phyloP scores from a whole-genome alignment of 2,113 vertebrate species.

The Gavia stellata region DNA sequence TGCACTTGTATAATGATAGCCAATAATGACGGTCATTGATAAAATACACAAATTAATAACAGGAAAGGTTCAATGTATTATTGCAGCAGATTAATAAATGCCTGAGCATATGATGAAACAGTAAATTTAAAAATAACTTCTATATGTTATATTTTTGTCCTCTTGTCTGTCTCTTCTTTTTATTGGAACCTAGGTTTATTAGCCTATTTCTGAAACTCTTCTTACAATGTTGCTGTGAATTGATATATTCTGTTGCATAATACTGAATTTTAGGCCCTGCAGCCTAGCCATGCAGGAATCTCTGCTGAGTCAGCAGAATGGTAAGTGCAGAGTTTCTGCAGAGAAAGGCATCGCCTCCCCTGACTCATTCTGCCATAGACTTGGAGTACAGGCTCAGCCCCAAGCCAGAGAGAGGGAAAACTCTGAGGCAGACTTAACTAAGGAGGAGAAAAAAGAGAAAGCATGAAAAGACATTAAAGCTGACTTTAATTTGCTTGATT shows the following conservation, averaged over 20 bases:
- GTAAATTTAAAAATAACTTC: neutral
- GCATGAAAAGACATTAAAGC: neutral
- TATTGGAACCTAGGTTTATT: neutral
- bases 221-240: neutral
- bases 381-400: neutral
- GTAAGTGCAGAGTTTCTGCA: neutral
- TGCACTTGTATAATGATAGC: neutral
- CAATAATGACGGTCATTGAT: neutral
- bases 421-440: neutral
- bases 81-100: neutral
- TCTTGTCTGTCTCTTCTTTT: neutral
- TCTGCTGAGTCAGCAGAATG: neutral
- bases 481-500: neutral
- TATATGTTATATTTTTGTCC: neutral
- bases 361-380: neutral
- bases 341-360: neutral
- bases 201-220: neutral
- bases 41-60: neutral
- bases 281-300: neutral
- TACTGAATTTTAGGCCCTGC: neutral
- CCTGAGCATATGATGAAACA: neutral
- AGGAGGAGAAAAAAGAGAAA: neutral
- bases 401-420: neutral
- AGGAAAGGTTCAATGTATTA: neutral
- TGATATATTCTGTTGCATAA: neutral